Evolutionary conservation across 2,113 vertebrate species (phyloP).

Genomic region (Lamprotornis superbus): DNA sequence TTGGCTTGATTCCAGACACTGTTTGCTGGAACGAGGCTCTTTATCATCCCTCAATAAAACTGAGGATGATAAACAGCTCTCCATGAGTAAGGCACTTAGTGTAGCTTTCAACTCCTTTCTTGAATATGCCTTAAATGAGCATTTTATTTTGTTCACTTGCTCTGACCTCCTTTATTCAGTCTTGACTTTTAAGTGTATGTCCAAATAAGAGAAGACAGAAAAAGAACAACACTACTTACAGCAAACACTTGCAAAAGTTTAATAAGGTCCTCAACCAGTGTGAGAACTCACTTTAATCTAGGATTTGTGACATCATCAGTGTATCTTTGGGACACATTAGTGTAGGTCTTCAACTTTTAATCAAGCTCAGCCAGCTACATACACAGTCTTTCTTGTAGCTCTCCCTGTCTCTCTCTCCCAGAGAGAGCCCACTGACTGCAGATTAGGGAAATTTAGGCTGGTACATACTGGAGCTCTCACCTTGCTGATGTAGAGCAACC

Average conservation of each 20-base stretch:
- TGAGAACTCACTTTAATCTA: not conserved
- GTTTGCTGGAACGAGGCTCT: not conserved
- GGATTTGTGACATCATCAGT: not conserved
- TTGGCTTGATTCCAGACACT: not conserved
- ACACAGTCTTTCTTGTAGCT: not conserved
- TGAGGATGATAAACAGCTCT: not conserved
- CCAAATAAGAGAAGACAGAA: not conserved
- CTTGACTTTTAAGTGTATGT: not conserved
- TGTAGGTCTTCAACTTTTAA: not conserved
- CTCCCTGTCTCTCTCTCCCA: not conserved
- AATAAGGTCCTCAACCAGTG: not conserved
- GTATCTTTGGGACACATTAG: not conserved
- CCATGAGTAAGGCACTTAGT: not conserved
- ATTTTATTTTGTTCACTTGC: not conserved
- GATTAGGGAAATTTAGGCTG: not conserved
- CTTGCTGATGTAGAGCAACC: not conserved
- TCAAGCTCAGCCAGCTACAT: not conserved
- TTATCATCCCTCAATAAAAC: not conserved
- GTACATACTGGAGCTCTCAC: accelerated
- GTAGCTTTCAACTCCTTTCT: not conserved
- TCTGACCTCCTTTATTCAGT: not conserved
- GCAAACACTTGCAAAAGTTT: not conserved
- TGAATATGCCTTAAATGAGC: not conserved
- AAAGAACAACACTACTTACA: not conserved
- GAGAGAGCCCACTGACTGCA: not conserved